Conservation (phyloP, 37 sponge, comb jelly and placozoan genomes). For the Aplysina aerophoba region DNA sequence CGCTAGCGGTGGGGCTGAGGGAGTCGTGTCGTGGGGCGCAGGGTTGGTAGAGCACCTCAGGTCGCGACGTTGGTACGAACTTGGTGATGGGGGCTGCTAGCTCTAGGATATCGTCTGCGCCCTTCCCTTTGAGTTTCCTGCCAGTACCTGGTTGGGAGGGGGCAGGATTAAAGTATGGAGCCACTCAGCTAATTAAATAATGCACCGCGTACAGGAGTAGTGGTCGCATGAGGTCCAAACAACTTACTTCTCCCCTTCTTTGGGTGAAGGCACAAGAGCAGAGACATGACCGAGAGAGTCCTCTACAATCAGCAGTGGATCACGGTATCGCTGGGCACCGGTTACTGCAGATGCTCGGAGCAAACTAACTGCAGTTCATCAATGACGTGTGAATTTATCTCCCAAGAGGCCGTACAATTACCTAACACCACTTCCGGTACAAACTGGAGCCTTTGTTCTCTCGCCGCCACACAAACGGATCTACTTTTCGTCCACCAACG, state of each 20-base stretch:
- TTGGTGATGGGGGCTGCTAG: conserved; percentile 5
- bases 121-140: neutral
- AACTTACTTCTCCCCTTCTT: neutral
- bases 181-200: neutral
- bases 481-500: too few species aligned
- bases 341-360: neutral
- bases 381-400: too few species aligned
- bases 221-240: neutral
- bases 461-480: too few species aligned
- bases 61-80: neutral
- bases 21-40: neutral
- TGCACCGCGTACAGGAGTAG: neutral
- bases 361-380: neutral
- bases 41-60: neutral
- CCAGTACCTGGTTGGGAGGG: neutral
- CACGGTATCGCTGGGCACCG: too few species aligned
- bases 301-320: neutral
- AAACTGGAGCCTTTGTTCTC: neutral
- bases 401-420: neutral
- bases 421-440: neutral
- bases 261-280: conserved; percentile 13
- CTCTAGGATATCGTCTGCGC: neutral
- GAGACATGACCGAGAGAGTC: neutral
- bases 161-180: neutral
- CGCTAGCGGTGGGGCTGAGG: conserved; percentile 28